Conservation (phyloP, 53 echinoderm and acorn worm species). For the Patiria pectinifera region DNA sequence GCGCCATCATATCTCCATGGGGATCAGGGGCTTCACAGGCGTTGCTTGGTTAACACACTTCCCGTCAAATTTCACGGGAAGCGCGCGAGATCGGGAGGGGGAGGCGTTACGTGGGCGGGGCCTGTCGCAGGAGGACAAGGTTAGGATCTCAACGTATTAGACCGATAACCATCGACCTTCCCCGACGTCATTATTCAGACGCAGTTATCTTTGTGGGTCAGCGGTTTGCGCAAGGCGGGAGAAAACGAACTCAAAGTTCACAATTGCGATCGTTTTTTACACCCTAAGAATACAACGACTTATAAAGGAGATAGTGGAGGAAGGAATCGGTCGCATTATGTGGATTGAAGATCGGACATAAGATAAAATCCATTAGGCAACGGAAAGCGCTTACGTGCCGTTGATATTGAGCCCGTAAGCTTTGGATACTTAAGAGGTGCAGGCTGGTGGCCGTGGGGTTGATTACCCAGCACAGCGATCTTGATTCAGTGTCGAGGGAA, state of each 20-base stretch:
- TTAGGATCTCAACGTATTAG: not conserved
- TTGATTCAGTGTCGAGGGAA: not conserved
- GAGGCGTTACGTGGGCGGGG: not conserved
- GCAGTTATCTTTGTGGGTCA: constrained; percentile 6
- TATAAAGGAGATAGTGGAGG: not conserved
- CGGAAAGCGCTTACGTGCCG: not conserved
- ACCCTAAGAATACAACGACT: not conserved
- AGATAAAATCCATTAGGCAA: not conserved
- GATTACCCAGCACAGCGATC: not conserved
- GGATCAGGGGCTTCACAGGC: not conserved
- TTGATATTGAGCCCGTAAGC: not conserved
- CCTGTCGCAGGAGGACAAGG: not conserved
- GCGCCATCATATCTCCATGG: not conserved
- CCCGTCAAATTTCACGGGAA: not conserved
- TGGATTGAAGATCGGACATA: not conserved
- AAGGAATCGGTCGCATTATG: not conserved
- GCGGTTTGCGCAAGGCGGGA: not conserved
- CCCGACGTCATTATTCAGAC: not conserved
- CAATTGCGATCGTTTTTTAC: not conserved
- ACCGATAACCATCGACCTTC: not conserved
- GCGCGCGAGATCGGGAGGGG: not conserved
- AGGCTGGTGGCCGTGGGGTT: not conserved
- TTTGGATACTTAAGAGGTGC: not conserved
- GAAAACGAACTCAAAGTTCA: not conserved
- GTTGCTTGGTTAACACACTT: not conserved